Base-by-base conservation (phyloP, 2,888 invertebrate species). In the Polia nebulosa region DNA sequence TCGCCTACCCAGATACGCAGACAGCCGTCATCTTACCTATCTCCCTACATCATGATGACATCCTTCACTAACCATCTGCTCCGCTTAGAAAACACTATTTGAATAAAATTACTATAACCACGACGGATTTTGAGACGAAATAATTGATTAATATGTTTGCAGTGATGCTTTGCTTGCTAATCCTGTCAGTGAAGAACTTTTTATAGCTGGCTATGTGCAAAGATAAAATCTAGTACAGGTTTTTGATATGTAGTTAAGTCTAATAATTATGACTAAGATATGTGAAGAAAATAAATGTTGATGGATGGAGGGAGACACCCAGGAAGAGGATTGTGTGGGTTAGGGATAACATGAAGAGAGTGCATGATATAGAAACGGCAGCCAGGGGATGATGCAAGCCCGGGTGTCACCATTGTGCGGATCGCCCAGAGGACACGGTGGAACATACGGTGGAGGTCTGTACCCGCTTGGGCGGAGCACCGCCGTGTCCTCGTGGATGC, bases 71-170 rank as follows among this genome's bases (percentile, higher is more conserved):
- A 22, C 27, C 36, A 45, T 45, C 29, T 53, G 45, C 36, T n/a
- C 9, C 22, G 44, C 44, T 57, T 74, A 27, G 52, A 20, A 66
- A 47, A 67, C 41, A 25, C 29, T 44, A 36, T 61, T 70, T 52
- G 53, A 57, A 76, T 76, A 71, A 62, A 70, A 47, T 53, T 29
- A 76, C 51, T n/a, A 61, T 41, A 34, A 60, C 45, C 76, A 76
- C 61, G 69, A 52, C 3, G 39, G 13, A 53, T 57, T 72, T 47
- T 47, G n/a, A 55, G 36, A 52, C 34, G n/a, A 45, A 49, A 58
- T 70, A 71, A 58, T 53, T 70, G 25, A 62, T 61, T 57, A 41
- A 25, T 49, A 59, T 55, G 20, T 45, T 39, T 20, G 6, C 15
- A 45, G 34, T 34, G 22, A 49, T 65, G 44, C 41, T 49, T 51